phyloP scores from a whole-genome alignment of 1,140 invertebrate genomes.

The Heliconius hermathena region DNA sequence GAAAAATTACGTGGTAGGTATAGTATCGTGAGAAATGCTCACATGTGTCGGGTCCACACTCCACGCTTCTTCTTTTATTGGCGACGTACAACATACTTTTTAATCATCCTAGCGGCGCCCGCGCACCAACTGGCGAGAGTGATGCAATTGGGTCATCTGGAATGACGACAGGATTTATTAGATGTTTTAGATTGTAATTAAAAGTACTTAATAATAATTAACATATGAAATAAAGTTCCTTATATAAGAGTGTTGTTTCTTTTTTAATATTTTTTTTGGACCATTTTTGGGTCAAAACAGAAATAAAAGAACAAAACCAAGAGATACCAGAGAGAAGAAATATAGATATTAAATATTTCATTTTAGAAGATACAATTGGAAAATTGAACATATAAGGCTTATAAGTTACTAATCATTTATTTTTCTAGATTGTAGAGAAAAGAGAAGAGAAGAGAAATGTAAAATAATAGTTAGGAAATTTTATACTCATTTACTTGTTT shows the following conservation, averaged over 20 bases:
- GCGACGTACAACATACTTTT: constrained; percentile 68
- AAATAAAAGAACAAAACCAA: too few species aligned
- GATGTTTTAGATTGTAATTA: not conserved
- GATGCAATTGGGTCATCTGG: constrained; percentile 33
- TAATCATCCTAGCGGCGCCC: constrained; percentile 59
- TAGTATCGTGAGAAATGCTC: constrained; percentile 67
- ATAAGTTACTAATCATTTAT: too few species aligned
- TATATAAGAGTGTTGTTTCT: not conserved
- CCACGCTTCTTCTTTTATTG: constrained; percentile 72
- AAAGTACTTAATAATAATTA: not conserved
- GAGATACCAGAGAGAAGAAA: too few species aligned
- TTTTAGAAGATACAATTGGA: too few species aligned
- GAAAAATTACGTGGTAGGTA: constrained; percentile 48
- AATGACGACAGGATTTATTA: not conserved
- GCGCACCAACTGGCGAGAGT: constrained; percentile 25
- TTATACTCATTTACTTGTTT: not conserved
- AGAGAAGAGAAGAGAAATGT: too few species aligned
- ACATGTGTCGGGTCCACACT: constrained; percentile 73
- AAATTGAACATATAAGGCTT: too few species aligned
- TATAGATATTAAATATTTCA: too few species aligned
- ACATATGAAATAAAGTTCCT: not conserved
- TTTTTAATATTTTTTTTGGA: too few species aligned
- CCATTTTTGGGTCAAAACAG: too few species aligned
- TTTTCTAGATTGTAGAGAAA: too few species aligned
- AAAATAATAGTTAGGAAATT: too few species aligned